Conservation (phyloP, 2,888 invertebrate genomes). For the Epicampocera succincta region DNA sequence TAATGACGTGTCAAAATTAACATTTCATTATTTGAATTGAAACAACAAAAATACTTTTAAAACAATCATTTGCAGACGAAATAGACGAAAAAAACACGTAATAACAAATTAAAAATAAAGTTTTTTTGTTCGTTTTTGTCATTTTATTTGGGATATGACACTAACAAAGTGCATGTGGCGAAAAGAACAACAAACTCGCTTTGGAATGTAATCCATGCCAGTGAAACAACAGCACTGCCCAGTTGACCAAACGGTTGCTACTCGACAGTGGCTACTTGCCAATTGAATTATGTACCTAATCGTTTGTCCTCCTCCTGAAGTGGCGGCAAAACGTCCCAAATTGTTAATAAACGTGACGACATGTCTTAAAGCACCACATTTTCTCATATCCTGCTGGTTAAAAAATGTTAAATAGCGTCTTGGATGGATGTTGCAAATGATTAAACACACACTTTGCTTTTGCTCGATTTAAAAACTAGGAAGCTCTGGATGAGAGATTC, state of each 20-base stretch:
- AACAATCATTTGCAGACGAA: conserved; percentile 17
- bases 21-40: conserved; percentile 77
- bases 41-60: conserved; percentile 51
- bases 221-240: not conserved
- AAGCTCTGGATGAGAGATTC: too few species aligned
- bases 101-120: conserved; percentile 1
- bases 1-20: conserved; percentile 81
- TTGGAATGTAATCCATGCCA: not conserved
- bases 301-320: too few species aligned
- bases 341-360: too few species aligned
- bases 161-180: conserved; percentile 33
- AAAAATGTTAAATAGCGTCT: too few species aligned
- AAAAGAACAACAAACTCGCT: conserved; percentile 39
- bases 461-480: too few species aligned
- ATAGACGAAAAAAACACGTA: conserved; percentile 9
- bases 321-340: too few species aligned
- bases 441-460: too few species aligned
- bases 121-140: conserved; percentile 15
- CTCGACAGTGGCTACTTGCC: too few species aligned
- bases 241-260: not conserved
- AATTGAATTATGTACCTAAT: too few species aligned
- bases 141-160: conserved; percentile 31
- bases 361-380: too few species aligned
- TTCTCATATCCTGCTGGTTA: too few species aligned
- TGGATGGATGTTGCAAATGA: too few species aligned